Conservation (phyloP, 2,797 vertebrate genomes). For the Crax fasciolata region DNA sequence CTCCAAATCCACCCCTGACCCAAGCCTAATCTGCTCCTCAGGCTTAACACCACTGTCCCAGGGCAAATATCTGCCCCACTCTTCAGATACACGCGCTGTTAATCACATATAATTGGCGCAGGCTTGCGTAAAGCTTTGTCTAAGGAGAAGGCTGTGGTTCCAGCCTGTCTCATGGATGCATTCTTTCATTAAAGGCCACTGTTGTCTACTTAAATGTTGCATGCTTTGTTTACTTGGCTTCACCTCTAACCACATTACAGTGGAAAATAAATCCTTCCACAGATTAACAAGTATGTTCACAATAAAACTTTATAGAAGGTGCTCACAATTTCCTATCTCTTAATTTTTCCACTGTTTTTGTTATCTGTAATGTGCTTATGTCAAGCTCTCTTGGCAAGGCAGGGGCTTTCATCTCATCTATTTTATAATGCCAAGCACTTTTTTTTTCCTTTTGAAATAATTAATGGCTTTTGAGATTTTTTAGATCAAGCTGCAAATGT, state of each 20-base stretch:
- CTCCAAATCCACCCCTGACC: background rate
- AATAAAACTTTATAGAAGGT: background rate
- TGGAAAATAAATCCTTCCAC: background rate
- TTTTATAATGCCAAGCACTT: background rate
- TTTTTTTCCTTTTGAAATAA: constrained; percentile 12
- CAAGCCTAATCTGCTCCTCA: background rate
- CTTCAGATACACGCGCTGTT: background rate
- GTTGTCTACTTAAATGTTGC: background rate
- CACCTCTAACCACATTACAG: background rate
- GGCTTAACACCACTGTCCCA: background rate
- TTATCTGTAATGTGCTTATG: background rate
- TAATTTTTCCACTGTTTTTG: constrained; percentile 12
- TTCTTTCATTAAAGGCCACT: background rate
- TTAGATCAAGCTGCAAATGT: constrained; percentile 32
- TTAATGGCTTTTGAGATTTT: background rate
- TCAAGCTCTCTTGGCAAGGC: background rate
- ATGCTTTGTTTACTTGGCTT: constrained; percentile 26
- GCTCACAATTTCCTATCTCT: background rate
- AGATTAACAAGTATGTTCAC: background rate
- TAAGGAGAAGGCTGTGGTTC: background rate
- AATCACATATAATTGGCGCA: background rate
- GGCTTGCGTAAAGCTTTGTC: background rate
- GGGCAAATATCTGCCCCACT: background rate
- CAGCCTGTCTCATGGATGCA: background rate
- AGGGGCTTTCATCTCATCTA: background rate